Evolutionary conservation across 2,888 invertebrate species (phyloP), one percentile per base, ranked within the genome.

Genomic region (Eupelmus urozonus): DNA sequence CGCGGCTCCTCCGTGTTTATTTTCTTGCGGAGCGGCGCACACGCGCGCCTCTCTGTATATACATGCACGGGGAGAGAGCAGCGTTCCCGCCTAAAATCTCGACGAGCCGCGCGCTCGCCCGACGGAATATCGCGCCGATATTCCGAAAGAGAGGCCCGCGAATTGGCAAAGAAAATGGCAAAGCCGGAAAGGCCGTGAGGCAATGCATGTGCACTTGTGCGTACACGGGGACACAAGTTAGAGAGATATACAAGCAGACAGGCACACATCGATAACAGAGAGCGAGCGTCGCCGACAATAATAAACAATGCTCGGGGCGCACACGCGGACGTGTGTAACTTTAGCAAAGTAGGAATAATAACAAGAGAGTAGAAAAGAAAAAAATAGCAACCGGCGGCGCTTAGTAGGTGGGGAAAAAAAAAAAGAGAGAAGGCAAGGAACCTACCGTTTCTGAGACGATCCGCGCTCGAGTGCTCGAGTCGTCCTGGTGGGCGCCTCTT

Each of bases 391-490:
- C 25, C 11, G 55, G 55, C n/a, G n/a, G n/a, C 55, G n/a, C 20
- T 1, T 5, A n/a, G n/a, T 49, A n/a, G 16, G 7, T 9, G 2
- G 16, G 49, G 49, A 49, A 9, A 49, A 13, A 49, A 49, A n/a
- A n/a, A 49, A n/a, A 49, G 16, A 2, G 49, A 53, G 20, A 53
- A 53, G 9, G 25, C 13, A 13, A 25, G 57, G 55, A 67, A 86
- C 87, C 84, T 88, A 88, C 88, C 87, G 86, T 87, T 80, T 79
- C 67, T 82, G 82, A 71, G 84, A 85, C 85, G 82, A 84, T 83
- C 82, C 80, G 82, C 76, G 80, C n/a, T 3, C 76, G 82, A 63
- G 81, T 82, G 53, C 63, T 63, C n/a, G 83, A 84, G 84, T 85
- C 85, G 87, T 85, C 84, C 83, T 84, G 78, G 80, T 81, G 78